A percentile compares a stretch with the other conserved stretches of the same genome.
These are phyloP conservation scores for Theretra japonica DNA, from an alignment of 2,888 invertebrate species.

Conservation along the genomic window DNA sequence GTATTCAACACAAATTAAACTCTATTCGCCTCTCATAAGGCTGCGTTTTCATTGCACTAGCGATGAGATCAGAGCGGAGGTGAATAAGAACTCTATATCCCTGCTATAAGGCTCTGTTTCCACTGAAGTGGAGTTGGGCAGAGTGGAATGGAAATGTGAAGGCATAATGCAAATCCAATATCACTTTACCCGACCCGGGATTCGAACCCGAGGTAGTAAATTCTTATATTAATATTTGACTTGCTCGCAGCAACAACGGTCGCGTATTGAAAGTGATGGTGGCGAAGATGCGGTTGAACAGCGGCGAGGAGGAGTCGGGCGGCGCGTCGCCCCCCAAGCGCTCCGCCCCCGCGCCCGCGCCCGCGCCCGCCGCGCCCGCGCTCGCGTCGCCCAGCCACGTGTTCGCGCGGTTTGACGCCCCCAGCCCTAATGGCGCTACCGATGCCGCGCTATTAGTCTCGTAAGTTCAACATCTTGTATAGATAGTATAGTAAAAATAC, in stretches of 20 bases:
- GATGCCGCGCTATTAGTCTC: constrained; percentile 66
- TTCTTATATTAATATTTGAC: not conserved
- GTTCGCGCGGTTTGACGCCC: constrained; percentile 63
- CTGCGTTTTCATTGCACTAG: too few relatives aligned
- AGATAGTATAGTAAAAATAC: too few relatives aligned
- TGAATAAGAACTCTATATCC: too few relatives aligned
- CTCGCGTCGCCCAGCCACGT: constrained; percentile 22
- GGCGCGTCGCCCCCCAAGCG: constrained; percentile 51
- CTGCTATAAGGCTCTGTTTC: too few relatives aligned
- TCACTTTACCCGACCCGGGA: too few relatives aligned
- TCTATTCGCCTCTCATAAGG: too few relatives aligned
- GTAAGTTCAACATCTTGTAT: constrained; percentile 52
- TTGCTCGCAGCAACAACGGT: constrained; percentile 49
- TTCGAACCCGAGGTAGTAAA: too few relatives aligned
- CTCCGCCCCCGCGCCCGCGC: constrained; percentile 23
- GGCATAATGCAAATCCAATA: too few relatives aligned
- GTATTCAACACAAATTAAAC: constrained; percentile 31
- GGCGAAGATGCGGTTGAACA: constrained; percentile 67
- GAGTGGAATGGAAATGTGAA: too few relatives aligned
- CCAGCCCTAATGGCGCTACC: constrained; percentile 76
- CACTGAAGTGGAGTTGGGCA: too few relatives aligned
- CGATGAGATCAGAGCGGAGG: too few relatives aligned
- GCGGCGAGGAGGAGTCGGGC: constrained; percentile 37
- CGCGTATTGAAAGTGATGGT: constrained; percentile 73
- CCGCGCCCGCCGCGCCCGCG: too few relatives aligned